Evolutionary conservation across 1,140 invertebrate genomes (phyloP).

Genomic region (Euborellia annulipes): DNA sequence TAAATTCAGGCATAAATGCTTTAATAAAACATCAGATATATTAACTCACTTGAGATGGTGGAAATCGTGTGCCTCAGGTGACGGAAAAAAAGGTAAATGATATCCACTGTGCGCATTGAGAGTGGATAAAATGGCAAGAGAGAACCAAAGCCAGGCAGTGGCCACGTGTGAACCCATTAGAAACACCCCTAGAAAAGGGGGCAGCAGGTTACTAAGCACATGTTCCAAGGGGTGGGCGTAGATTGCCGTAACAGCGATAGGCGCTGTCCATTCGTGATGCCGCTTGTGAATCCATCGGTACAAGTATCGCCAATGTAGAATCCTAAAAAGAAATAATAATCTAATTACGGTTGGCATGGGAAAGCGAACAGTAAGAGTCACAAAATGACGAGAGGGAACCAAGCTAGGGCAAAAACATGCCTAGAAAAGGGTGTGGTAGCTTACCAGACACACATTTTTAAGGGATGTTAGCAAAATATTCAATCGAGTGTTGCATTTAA

Average conservation of each 20-base stretch:
- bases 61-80: slow-evolving; percentile 82
- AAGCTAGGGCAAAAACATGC: too few species aligned
- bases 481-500: too few species aligned
- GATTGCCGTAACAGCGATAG: slow-evolving; percentile 63
- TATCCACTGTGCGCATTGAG: slow-evolving; percentile 78
- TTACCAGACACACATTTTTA: too few species aligned
- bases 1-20: too few species aligned
- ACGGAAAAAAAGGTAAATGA: slow-evolving; percentile 75
- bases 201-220: slow-evolving; percentile 64
- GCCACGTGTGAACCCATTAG: slow-evolving; percentile 67
- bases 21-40: too few species aligned
- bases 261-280: slow-evolving; percentile 77
- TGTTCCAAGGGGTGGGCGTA: slow-evolving; percentile 83
- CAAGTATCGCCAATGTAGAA: slow-evolving; percentile 55
- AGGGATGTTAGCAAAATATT: too few species aligned
- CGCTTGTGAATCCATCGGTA: slow-evolving; percentile 76
- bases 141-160: slow-evolving; percentile 71
- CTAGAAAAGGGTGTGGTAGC: too few species aligned
- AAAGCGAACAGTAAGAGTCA: too few species aligned
- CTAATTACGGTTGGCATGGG: too few species aligned
- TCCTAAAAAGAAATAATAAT: slow-evolving; percentile 38
- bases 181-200: slow-evolving; percentile 63
- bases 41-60: slow-evolving; percentile 67
- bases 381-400: too few species aligned
- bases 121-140: slow-evolving; percentile 59